Evolutionary conservation across 2,113 vertebrate species (phyloP).

Genomic region (Electrona antarctica): DNA sequence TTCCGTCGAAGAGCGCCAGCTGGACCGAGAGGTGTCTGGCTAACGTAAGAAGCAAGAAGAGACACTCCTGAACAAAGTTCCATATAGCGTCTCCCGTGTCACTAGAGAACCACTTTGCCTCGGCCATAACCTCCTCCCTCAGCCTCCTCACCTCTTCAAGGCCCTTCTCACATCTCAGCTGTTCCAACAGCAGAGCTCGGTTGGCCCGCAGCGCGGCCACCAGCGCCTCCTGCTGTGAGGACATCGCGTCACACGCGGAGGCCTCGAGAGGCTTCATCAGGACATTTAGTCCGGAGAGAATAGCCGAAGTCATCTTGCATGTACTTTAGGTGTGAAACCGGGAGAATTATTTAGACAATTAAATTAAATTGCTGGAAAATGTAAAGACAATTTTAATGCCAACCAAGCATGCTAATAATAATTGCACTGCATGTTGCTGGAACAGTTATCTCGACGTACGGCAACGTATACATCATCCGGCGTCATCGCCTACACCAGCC

Average conservation of each 20-base stretch:
- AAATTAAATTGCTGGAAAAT: too few species aligned
- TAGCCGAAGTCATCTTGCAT: conserved; percentile 62
- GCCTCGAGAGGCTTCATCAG: conserved; percentile 69
- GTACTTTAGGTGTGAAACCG: too few species aligned
- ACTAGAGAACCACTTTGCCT: conserved; percentile 61
- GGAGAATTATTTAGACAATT: too few species aligned
- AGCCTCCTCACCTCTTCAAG: conserved; percentile 67
- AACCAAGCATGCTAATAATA: too few species aligned
- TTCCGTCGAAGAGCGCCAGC: conserved; percentile 68
- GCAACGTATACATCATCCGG: too few species aligned
- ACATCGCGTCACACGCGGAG: conserved; percentile 49
- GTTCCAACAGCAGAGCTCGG: conserved; percentile 71
- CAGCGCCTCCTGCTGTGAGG: conserved; percentile 72
- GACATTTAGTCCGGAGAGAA: conserved; percentile 62
- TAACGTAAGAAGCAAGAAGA: conserved; percentile 83
- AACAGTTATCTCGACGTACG: too few species aligned
- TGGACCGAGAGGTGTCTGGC: conserved; percentile 75
- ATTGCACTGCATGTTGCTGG: too few species aligned
- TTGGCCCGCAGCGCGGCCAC: conserved; percentile 78
- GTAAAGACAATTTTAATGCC: too few species aligned
- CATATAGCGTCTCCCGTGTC: conserved; percentile 76
- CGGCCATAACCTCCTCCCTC: conserved; percentile 52
- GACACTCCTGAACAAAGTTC: conserved; percentile 81
- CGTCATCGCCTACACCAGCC: too few species aligned
- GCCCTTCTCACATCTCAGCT: conserved; percentile 64